These are phyloP conservation scores for Kuschelorhynchus macadamiae DNA, from an alignment of 2,888 invertebrate genomes.

Conservation along the genomic window DNA sequence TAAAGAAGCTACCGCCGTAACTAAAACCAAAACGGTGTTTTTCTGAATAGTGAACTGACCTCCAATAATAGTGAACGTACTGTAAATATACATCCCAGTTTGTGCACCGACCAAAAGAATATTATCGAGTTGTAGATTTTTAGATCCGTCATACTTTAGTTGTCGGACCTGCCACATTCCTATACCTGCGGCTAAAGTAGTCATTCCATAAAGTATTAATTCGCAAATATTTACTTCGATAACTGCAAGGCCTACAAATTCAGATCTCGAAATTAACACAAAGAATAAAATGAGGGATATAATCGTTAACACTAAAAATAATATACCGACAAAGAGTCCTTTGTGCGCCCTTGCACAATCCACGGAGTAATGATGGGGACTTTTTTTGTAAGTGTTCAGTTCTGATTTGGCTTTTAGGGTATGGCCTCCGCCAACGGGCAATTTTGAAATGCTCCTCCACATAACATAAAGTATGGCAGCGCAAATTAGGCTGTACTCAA, in stretches of 20 bases:
- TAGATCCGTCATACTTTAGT: slow-evolving; percentile 76
- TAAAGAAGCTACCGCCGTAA: slow-evolving; percentile 81
- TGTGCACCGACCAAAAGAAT: slow-evolving; percentile 89
- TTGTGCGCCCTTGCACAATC: slow-evolving; percentile 96
- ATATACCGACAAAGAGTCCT: slow-evolving; percentile 83
- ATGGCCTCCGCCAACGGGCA: slow-evolving; percentile 65
- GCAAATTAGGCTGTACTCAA: slow-evolving; percentile 96
- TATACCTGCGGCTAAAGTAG: slow-evolving; percentile 67
- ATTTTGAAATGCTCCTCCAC: slow-evolving; percentile 91
- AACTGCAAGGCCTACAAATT: slow-evolving; percentile 70
- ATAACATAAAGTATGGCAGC: slow-evolving; percentile 97
- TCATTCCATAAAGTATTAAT: slow-evolving; percentile 79
- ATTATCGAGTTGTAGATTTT: slow-evolving; percentile 75
- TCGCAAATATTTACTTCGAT: slow-evolving; percentile 77
- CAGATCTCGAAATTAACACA: slow-evolving; percentile 74
- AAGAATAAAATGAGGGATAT: slow-evolving; percentile 93
- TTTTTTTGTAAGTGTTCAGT: slow-evolving; percentile 75
- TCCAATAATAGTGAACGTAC: slow-evolving; percentile 89
- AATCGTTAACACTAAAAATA: slow-evolving; percentile 83
- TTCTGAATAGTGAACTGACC: slow-evolving; percentile 74
- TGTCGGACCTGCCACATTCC: slow-evolving; percentile 80
- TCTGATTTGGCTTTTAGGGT: slow-evolving; percentile 65
- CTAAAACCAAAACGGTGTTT: slow-evolving; percentile 71
- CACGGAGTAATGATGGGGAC: slow-evolving; percentile 92
- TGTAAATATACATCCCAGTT: slow-evolving; percentile 89